Evolutionary conservation across 1,140 invertebrate genomes (phyloP).

Genomic region (Drosophila tristis): DNA sequence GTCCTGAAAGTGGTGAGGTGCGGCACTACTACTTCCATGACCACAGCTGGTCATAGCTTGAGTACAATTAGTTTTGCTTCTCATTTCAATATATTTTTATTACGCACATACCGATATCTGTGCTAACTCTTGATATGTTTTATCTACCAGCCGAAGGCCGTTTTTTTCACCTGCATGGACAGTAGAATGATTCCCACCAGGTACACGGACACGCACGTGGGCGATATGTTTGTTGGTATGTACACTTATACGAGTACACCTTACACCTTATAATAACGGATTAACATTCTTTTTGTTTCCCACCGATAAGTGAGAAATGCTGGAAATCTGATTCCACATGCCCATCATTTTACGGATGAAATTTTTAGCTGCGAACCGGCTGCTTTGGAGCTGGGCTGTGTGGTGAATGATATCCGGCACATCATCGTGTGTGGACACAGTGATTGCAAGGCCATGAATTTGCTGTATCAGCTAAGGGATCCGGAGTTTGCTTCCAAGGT

Average conservation of each 20-base stretch:
- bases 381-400: constrained; percentile 96
- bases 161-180: constrained; percentile 99
- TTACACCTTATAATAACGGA: neutral
- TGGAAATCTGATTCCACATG: constrained; percentile 95
- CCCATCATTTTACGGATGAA: constrained; percentile 94
- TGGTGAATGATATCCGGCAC: constrained; percentile 96
- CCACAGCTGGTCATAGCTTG: constrained; percentile 20
- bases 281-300: constrained; percentile 26
- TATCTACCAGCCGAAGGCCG: constrained; percentile 92
- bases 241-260: constrained; percentile 11
- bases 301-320: constrained; percentile 93
- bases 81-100: constrained; percentile 26
- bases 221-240: constrained; percentile 98
- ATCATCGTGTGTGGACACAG: constrained; percentile 98
- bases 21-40: too few relatives aligned
- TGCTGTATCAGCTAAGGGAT: constrained; percentile 93
- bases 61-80: constrained; percentile 11
- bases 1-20: too few relatives aligned
- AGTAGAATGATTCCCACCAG: constrained; percentile 97
- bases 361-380: constrained; percentile 96
- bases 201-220: constrained; percentile 97
- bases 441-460: constrained; percentile 98
- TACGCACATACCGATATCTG: constrained; percentile 43
- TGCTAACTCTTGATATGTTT: constrained; percentile 48
- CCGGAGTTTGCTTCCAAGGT: constrained; percentile 90